phyloP scores from a whole-genome alignment of 2,888 invertebrate genomes.

The Sphaerophoria rueppellii region DNA sequence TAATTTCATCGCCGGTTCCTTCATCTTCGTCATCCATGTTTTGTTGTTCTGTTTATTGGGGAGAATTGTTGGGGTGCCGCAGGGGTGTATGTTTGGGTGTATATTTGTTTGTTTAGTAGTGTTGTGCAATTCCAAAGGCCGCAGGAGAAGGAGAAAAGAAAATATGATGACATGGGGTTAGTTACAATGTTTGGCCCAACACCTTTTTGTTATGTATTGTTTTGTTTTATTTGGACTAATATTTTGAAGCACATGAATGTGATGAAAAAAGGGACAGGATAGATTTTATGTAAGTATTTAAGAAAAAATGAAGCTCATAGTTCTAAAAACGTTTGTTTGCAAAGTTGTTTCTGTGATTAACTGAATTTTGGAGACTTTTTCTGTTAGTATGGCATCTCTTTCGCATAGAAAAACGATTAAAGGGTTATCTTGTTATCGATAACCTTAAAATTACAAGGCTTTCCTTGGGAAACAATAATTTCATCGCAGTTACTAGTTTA shows the following conservation, averaged over 20 bases:
- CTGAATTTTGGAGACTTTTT: no score
- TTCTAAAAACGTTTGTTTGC: conserved; percentile 52
- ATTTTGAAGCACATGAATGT: conserved; percentile 47
- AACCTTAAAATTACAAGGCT: no score
- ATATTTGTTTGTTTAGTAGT: conserved; percentile 31
- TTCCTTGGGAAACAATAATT: no score
- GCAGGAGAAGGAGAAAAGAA: conserved; percentile 74
- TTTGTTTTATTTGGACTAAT: conserved; percentile 4
- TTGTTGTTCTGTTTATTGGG: conserved; percentile 65
- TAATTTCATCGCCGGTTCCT: conserved; percentile 76
- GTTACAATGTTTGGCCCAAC: conserved; percentile 76
- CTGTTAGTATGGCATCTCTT: no score
- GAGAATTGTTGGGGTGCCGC: conserved; percentile 49
- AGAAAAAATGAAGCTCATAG: neutral
- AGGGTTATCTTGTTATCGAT: no score
- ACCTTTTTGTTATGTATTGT: conserved; percentile 68
- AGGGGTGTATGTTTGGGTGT: conserved; percentile 7
- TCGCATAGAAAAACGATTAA: no score
- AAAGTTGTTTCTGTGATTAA: conserved; percentile 15
- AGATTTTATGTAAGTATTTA: neutral
- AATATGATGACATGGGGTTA: conserved; percentile 75
- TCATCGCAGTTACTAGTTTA: no score
- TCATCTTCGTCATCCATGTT: conserved; percentile 76
- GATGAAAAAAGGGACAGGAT: conserved; percentile 32
- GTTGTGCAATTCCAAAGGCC: conserved; percentile 59